Base-by-base conservation (phyloP, 2,113 vertebrate species). In the Plecotus auritus region DNA sequence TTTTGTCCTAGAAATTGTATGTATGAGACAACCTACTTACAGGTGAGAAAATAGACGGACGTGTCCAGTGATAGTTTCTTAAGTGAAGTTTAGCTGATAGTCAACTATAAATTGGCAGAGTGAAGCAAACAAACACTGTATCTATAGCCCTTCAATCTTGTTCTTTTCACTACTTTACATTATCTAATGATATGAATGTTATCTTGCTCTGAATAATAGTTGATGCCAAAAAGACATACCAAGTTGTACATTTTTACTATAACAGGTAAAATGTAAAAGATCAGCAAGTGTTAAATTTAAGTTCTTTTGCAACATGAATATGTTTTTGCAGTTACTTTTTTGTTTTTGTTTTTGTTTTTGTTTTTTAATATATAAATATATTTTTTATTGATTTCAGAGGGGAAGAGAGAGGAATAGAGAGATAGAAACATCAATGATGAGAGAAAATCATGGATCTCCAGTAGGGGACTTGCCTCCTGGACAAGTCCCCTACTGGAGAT, bases 281-380 rank as follows among this genome's bases (percentile, higher is more conserved):
- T 3, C 20, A 28, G 35, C 7, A 1, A 20, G 1, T 69, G 17
- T 83, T 91, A 47, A 61, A 77, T 83, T 81, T 32, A 87, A 90
- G 14, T 23, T 88, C 30, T 91, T 91, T 88, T 88, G 3, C 40
- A 61, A 28, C 5, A 61, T 40, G 92, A 92, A 67, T 74, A 51
- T 72, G 8, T 69, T 83, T 88, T 72, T 85, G 67, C 16, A 56
- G 20, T 72, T 88, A 89, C 54, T 97, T 96, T 93, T 86, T 56
- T 56, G 7, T 7, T 54, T 49, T 54, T 18, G 1, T n/a, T 11
- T 47, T 47, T 47, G 11, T 47, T 2, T 54, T 5, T 54, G 5
- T 56, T 56, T 56, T 22, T 56, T 8, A 56, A 26, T 59, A 59
- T 59, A 11, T 59, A 59, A 22, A 56, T 56, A 56, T 56, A 56